Conservation (phyloP, 2,888 invertebrate species). For the Eilema depressum region DNA sequence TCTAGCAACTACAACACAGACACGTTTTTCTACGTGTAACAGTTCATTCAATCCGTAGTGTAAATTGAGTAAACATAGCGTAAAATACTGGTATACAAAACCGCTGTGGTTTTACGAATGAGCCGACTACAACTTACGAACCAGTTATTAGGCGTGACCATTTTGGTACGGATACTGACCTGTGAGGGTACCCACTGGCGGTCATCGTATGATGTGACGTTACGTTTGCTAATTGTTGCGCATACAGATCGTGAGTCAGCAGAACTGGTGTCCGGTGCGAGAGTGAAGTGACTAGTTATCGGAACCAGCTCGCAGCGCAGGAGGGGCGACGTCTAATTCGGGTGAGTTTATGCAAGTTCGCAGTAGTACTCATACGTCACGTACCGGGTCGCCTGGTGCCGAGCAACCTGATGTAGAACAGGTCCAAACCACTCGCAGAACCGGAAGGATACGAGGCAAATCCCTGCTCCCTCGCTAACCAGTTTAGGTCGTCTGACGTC, state of each 20-base stretch:
- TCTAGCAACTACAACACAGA: conserved; percentile 23
- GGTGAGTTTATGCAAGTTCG: conserved; percentile 63
- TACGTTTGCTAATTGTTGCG: conserved; percentile 83
- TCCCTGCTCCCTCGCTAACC: conserved; percentile 87
- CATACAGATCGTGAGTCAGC: conserved; percentile 80
- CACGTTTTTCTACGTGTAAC: conserved; percentile 47
- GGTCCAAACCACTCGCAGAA: conserved; percentile 84
- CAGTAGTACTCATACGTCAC: conserved; percentile 73
- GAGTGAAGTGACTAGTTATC: conserved; percentile 64
- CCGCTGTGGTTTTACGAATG: conserved; percentile 81
- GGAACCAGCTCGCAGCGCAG: conserved; percentile 49
- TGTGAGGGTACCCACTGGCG: conserved; percentile 81
- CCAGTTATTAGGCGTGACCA: conserved; percentile 87
- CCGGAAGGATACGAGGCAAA: conserved; percentile 87
- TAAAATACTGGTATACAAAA: conserved; percentile 83
- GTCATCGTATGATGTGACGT: conserved; percentile 78
- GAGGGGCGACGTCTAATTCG: conserved; percentile 59
- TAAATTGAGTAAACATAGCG: conserved; percentile 81
- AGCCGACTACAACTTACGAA: conserved; percentile 84
- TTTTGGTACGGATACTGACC: conserved; percentile 87
- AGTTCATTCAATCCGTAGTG: conserved; percentile 76
- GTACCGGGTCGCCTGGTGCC: conserved; percentile 72
- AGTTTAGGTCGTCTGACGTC: conserved; percentile 87
- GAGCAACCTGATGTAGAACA: conserved; percentile 84
- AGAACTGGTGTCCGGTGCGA: conserved; percentile 69